phyloP scores from a whole-genome alignment of 2,113 vertebrate species.

The Stigmatopora nigra region DNA sequence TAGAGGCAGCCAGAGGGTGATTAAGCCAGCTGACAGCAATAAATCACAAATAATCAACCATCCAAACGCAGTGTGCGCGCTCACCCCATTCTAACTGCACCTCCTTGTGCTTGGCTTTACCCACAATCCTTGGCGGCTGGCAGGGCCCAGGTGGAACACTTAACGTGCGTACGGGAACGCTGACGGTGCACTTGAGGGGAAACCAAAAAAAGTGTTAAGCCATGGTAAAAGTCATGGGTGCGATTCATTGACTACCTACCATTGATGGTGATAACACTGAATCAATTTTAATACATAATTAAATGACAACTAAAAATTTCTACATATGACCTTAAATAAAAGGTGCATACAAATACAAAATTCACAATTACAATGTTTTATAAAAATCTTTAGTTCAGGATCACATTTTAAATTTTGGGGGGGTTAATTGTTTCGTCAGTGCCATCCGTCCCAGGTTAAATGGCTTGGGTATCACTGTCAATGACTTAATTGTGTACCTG shows the following conservation, averaged over 20 bases:
- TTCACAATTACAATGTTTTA: too few species aligned
- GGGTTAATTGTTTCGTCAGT: too few species aligned
- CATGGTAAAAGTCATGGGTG: neutral
- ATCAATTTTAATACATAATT: too few species aligned
- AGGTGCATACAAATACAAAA: too few species aligned
- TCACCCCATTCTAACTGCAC: constrained; percentile 93
- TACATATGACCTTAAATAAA: too few species aligned
- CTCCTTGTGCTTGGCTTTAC: constrained; percentile 92
- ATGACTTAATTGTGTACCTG: constrained; percentile 64
- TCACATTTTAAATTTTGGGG: too few species aligned
- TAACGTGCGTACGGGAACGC: constrained; percentile 81
- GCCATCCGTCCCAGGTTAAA: too few species aligned
- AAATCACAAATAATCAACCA: neutral
- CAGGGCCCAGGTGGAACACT: constrained; percentile 85
- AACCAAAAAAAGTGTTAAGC: neutral
- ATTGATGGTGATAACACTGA: too few species aligned
- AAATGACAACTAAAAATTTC: too few species aligned
- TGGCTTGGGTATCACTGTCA: too few species aligned
- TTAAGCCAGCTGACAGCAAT: constrained; percentile 14
- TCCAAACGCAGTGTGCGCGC: constrained; percentile 22
- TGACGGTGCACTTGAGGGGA: constrained; percentile 76
- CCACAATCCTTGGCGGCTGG: constrained; percentile 78
- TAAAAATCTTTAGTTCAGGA: too few species aligned
- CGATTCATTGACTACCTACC: too few species aligned
- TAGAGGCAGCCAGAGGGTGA: constrained; percentile 21